Evolutionary conservation across 2,797 vertebrate genomes (phyloP).

Genomic region (Sorex maritimensis): DNA sequence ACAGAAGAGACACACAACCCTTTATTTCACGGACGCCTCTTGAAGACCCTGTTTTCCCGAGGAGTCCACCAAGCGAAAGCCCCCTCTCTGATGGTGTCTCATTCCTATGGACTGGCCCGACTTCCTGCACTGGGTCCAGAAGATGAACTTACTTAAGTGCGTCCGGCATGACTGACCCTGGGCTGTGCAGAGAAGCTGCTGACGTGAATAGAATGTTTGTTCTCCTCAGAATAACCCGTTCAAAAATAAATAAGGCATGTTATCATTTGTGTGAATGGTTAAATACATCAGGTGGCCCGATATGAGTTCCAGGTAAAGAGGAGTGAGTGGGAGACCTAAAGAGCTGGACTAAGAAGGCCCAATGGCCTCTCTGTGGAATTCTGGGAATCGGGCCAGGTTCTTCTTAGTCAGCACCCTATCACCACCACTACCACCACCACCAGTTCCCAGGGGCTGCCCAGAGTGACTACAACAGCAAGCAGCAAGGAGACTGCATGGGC

Average conservation of each 20-base stretch:
- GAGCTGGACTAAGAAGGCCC: background rate
- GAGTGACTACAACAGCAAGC: background rate
- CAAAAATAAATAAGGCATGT: conserved; percentile 76
- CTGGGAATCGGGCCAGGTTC: background rate
- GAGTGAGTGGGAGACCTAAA: background rate
- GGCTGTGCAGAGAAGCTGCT: background rate
- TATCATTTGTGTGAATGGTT: conserved; percentile 59
- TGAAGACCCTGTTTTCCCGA: background rate
- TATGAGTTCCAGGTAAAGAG: conserved; percentile 64
- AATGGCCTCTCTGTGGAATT: background rate
- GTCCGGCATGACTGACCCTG: background rate
- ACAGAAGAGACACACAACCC: accelerated
- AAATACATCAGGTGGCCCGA: conserved; percentile 52
- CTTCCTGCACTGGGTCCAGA: background rate
- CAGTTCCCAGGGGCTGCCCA: background rate
- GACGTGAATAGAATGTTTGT: conserved; percentile 23
- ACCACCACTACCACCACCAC: too few species aligned
- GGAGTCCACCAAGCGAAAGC: background rate
- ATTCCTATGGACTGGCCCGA: accelerated
- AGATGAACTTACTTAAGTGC: background rate
- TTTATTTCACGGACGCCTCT: background rate
- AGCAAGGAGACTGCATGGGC: background rate
- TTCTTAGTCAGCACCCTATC: background rate
- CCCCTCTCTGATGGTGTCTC: background rate
- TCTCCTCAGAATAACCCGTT: conserved; percentile 54